Percentiles rank a stretch among this genome's conserved stretches.
These are phyloP conservation scores for Sebastes miniatus DNA, from an alignment of 2,797 vertebrate genomes.

Conservation along the genomic window DNA sequence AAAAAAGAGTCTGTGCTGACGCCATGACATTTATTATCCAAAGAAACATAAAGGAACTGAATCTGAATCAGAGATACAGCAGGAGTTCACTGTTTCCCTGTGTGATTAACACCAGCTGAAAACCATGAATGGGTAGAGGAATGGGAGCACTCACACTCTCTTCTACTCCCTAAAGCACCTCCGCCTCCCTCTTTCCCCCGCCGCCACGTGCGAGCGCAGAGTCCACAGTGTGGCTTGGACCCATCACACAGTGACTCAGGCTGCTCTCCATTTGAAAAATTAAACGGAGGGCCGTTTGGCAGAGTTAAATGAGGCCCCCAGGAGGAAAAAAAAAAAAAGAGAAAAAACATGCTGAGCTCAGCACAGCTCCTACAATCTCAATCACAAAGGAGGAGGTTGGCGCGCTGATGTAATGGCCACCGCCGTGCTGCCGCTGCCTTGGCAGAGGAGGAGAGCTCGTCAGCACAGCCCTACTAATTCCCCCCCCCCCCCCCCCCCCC, in stretches of 20 bases:
- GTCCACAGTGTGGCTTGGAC: slow-evolving; percentile 61
- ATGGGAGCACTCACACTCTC: background rate
- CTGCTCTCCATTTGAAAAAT: slow-evolving; percentile 83
- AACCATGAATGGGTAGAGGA: slow-evolving; percentile 43
- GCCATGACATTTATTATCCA: background rate
- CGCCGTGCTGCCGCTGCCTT: slow-evolving; percentile 70
- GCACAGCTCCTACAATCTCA: slow-evolving; percentile 77
- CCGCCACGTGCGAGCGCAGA: slow-evolving; percentile 20
- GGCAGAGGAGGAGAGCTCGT: slow-evolving; percentile 77
- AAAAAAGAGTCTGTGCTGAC: background rate
- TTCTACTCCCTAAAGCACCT: slow-evolving; percentile 36
- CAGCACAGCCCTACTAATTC: slow-evolving; percentile 78
- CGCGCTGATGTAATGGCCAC: slow-evolving; percentile 78
- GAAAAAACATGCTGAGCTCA: slow-evolving; percentile 80
- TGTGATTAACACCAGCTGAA: background rate
- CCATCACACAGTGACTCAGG: slow-evolving; percentile 79
- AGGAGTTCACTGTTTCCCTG: background rate
- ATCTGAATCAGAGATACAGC: background rate
- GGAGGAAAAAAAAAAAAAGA: slow-evolving; percentile 31
- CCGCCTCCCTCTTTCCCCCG: background rate
- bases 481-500: slow-evolving; percentile 41
- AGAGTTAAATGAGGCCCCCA: slow-evolving; percentile 77
- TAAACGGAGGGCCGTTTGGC: slow-evolving; percentile 72
- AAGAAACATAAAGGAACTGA: background rate
- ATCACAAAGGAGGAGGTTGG: slow-evolving; percentile 77